Evolutionary conservation across 2,888 invertebrate genomes (phyloP), one percentile per base, ranked within the genome.

Genomic region (Ormyrus pomaceus): DNA sequence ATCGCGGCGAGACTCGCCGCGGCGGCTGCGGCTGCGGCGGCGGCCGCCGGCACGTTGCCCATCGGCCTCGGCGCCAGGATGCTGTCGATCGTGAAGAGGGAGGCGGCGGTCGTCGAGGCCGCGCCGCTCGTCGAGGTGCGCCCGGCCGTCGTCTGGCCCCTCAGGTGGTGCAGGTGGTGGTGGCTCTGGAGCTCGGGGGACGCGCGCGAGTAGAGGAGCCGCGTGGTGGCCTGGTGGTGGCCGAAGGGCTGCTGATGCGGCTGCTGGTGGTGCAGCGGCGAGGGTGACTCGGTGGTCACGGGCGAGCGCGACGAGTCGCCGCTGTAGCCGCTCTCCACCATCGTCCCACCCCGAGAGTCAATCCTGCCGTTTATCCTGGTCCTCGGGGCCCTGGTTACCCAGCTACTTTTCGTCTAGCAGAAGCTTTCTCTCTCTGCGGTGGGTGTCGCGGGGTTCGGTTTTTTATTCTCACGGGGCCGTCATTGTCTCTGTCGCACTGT

Each of bases 11-110:
- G 13, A 7, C 74, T 56, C 58, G 88, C 86, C 6, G 88, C 85
- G 0, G 88, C 86, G 6, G 88, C 85, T 0, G 88, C 86, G 70
- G 88, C 84, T 13, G 84, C 83, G 0, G 86, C 70, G 68, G 82
- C 91, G 85, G 89, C 85, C 9, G 89, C 88, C 83, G 92, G 92
- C 55, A 89, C 86, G 62, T 88, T 89, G 2, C 89, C 90, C 13
- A 86, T 84, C 68, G 94, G 94, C 79, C 94, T 92, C 73, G 96
- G 95, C 68, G 96, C 96, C 89, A 96, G 92, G 86, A 96, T 96
- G 91, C 96, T 96, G 91, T 96, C 96, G 87, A 96, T 96, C 86
- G 96, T 96, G 91, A 96, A 96, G 82, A 96, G 92, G 6, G 94
- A 94, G 45, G 93, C 92, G 0, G 93, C 92, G 19, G 19, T 19